Base-by-base conservation (phyloP, 1,140 invertebrate genomes). In the Drosophila guanche region DNA sequence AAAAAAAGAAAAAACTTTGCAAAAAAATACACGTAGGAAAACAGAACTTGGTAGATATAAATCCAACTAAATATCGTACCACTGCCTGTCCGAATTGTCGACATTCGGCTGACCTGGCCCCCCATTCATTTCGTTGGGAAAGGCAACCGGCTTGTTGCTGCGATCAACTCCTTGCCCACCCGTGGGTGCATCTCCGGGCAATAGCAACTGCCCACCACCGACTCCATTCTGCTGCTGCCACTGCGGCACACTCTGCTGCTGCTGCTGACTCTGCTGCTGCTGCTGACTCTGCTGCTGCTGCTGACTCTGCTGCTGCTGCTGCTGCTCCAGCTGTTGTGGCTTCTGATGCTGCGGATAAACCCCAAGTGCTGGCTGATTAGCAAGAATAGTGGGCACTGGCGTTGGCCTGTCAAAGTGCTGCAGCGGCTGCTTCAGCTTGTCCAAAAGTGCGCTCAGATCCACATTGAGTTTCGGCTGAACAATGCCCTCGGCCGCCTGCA, bases 401-500 rank as follows among this genome's bases (percentile, higher is more conserved):
- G 89, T 91, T 22, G 90, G 90, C 0, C 67, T 66, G 29, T 91
- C 75, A 5, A 61, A 68, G 3, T 69, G 51, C 41, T 86, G 59
- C n/a, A 91, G 48, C 0, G 90, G 90, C 40, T 91, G 89, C 10
- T 78, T 76, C 47, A 91, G 50, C 63, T 90, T 90, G 6, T 90
- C 71, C 22, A 91, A 47, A 46, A 91, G 37, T 1, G 70, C 81
- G 12, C 73, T 70, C 20, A 91, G 20, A 68, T 91, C 89, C 16
- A 91, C 77, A 0, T 65, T 86, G 5, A 90, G 45, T 33, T 88
- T 90, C 1, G 89, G 90, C 51, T 79, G 73, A 2, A 85, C 60
- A 50, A 91, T 90, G 27, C 90, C 90, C 61, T 90, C 90, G n/a
- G 90, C 90, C 5, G 90, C 90, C 50, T 91, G 90, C 20, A 91